Evolutionary conservation across 2,888 invertebrate genomes (phyloP), one percentile per base, ranked within the genome.

Genomic region (Malthinus flaveolus): DNA sequence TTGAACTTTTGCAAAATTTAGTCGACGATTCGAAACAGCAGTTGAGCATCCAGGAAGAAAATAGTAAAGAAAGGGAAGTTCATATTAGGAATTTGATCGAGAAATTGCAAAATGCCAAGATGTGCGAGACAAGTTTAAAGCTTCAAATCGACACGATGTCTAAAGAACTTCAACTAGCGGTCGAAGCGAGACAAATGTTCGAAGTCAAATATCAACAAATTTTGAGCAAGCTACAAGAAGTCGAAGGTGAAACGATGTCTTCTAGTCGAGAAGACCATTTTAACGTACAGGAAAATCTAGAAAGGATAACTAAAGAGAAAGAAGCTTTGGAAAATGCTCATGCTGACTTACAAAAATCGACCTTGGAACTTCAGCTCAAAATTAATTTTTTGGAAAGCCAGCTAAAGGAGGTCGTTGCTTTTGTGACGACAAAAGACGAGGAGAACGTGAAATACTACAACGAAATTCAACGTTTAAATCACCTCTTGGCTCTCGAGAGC

Each of bases 381-480:
- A 12, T 15, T 8, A 15, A 23, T 13, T 23, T 15, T 5, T 9
- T 42, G 3, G 39, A 42, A 15, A 42, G 23, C 15, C 23, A 13
- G 7, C 15, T 23, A 1, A 23, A 23, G 9, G 15, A 15, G 15
- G 15, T 15, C 3, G 5, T 42, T 9, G 15, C 9, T 1, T n/a
- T 60, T 60, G 11, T 47, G 53, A 7, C 34, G 48, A 5, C 48
- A 58, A 3, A 59, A 63, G 32, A 50, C 58, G 11, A 49, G 50
- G 0, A 66, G 73, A 45, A 49, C 77, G 1, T 75, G 75, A 86
- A 88, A 61, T 95, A 94, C 75, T 93, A 95, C 71, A 83, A 81
- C 32, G 95, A 96, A 81, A 89, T 95, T 57, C 91, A 94, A 74
- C 83, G 92, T 31, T 76, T 95, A 39, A 86, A 87, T 56, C 83